These are phyloP conservation scores for Stegastes partitus DNA, from an alignment of 2,113 vertebrate genomes.

Conservation along the genomic window DNA sequence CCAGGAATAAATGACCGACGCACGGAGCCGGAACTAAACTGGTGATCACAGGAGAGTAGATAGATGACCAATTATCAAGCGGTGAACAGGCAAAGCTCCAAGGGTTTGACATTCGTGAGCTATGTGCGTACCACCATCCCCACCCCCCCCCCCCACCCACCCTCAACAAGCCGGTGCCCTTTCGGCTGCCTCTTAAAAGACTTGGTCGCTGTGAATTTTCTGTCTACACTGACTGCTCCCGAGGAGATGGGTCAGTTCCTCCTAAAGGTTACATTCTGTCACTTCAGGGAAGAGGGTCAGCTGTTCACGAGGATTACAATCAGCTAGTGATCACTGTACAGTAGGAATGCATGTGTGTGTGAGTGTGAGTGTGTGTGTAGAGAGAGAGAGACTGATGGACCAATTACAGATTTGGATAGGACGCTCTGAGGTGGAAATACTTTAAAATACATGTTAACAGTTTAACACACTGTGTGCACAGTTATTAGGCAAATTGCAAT, in stretches of 20 bases:
- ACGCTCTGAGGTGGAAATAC: neutral
- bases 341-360: neutral
- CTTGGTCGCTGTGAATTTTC: slow-evolving; percentile 63
- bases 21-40: slow-evolving; percentile 75
- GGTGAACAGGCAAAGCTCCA: slow-evolving; percentile 69
- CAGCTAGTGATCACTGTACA: slow-evolving; percentile 34
- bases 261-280: slow-evolving; percentile 76
- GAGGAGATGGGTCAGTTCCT: slow-evolving; percentile 70
- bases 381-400: neutral
- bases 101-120: slow-evolving; percentile 74
- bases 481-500: too few species aligned
- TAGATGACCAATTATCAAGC: slow-evolving; percentile 78
- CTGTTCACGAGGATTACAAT: slow-evolving; percentile 53
- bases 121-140: slow-evolving; percentile 29
- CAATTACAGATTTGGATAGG: slow-evolving; percentile 2
- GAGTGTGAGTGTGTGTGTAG: neutral
- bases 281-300: slow-evolving; percentile 65
- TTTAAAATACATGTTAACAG: too few species aligned
- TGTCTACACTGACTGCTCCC: slow-evolving; percentile 62
- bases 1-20: slow-evolving; percentile 72
- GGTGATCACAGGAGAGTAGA: slow-evolving; percentile 75
- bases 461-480: too few species aligned
- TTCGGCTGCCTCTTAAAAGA: slow-evolving; percentile 71
- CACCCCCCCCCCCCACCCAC: neutral
- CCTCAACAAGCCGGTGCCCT: slow-evolving; percentile 63